A percentile compares a stretch with the other conserved stretches of the same genome.
phyloP scores from a whole-genome alignment of 2,888 invertebrate genomes.

The Zonitis immaculata region DNA sequence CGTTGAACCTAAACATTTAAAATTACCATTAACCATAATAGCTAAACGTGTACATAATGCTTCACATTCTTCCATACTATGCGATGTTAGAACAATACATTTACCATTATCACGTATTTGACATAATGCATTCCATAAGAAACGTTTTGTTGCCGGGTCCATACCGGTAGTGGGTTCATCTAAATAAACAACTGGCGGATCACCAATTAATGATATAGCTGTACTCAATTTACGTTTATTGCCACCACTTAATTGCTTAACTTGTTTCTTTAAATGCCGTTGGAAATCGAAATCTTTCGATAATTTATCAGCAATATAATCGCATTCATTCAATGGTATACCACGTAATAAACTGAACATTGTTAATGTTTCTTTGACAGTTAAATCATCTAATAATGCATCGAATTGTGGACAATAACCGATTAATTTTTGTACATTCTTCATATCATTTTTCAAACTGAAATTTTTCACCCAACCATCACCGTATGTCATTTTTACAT shows the following conservation, averaged over 20 bases:
- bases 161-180: slow-evolving; percentile 62
- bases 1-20: slow-evolving; percentile 74
- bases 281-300: slow-evolving; percentile 48
- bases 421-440: slow-evolving; percentile 54
- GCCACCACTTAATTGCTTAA: slow-evolving; percentile 51
- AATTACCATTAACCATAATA: slow-evolving; percentile 81
- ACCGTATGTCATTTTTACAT: slow-evolving; percentile 65
- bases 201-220: slow-evolving; percentile 53
- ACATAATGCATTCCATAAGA: slow-evolving; percentile 73
- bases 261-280: slow-evolving; percentile 49
- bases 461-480: slow-evolving; percentile 58
- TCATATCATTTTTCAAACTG: slow-evolving; percentile 51
- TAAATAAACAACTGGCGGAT: slow-evolving; percentile 53
- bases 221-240: slow-evolving; percentile 56
- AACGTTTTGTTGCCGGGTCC: slow-evolving; percentile 75
- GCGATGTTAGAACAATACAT: slow-evolving; percentile 77
- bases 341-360: slow-evolving; percentile 54
- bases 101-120: slow-evolving; percentile 65
- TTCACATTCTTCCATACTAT: slow-evolving; percentile 86
- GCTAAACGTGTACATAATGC: slow-evolving; percentile 75
- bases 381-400: slow-evolving; percentile 54
- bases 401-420: slow-evolving; percentile 59
- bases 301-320: slow-evolving; percentile 40
- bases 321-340: slow-evolving; percentile 39
- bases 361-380: slow-evolving; percentile 52